phyloP scores from a whole-genome alignment of 1,140 invertebrate genomes.

The Coptotermes formosanus region DNA sequence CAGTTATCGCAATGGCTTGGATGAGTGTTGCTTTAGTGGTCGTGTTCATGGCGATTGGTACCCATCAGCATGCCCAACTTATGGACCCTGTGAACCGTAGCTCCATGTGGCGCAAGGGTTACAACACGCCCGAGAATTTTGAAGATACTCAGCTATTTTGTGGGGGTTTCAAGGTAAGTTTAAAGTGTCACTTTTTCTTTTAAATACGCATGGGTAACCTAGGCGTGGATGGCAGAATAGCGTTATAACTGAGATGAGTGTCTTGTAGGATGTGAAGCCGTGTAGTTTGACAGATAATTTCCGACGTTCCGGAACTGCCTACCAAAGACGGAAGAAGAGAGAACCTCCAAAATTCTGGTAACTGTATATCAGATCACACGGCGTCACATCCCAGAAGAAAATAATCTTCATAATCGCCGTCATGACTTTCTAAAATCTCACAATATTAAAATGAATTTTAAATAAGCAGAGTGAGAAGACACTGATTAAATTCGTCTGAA shows the following conservation, averaged over 20 bases:
- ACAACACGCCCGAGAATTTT: slow-evolving; percentile 68
- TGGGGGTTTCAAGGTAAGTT: slow-evolving; percentile 59
- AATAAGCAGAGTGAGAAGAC: too few relatives aligned
- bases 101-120: slow-evolving; percentile 69
- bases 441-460: too few relatives aligned
- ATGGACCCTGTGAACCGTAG: slow-evolving; percentile 65
- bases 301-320: too few relatives aligned
- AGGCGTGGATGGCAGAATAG: slow-evolving; percentile 17
- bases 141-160: slow-evolving; percentile 67
- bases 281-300: not conserved
- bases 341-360: too few relatives aligned
- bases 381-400: too few relatives aligned
- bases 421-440: too few relatives aligned
- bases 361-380: too few relatives aligned
- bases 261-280: not conserved
- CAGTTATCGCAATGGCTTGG: not conserved
- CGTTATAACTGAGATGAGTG: not conserved
- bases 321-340: too few relatives aligned
- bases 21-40: not conserved
- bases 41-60: slow-evolving; percentile 30
- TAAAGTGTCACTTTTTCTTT: not conserved
- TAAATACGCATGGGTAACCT: not conserved
- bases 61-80: slow-evolving; percentile 65
- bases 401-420: too few relatives aligned
- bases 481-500: too few relatives aligned